Percentiles rank a stretch among this genome's conserved stretches.
Conservation (phyloP, 1,140 invertebrate genomes). For the Diachasma alloeum region DNA sequence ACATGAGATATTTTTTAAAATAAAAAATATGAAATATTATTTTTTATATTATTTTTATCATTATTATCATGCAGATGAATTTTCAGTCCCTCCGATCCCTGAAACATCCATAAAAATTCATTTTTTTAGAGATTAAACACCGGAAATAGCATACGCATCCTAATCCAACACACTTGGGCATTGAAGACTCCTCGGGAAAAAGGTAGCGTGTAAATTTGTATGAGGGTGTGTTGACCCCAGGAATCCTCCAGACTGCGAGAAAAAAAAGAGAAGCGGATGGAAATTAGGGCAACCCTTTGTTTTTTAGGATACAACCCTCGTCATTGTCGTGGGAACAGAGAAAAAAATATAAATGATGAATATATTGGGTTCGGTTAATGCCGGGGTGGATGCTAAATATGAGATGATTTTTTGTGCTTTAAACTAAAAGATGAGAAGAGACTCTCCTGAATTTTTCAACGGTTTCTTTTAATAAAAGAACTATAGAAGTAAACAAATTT, state of each 20-base stretch:
- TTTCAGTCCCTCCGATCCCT: neutral
- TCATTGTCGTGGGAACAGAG: slow-evolving; percentile 56
- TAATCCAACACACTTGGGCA: slow-evolving; percentile 25
- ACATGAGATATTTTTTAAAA: no score
- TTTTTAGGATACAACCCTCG: slow-evolving; percentile 46
- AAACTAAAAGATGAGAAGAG: neutral
- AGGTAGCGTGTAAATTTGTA: slow-evolving; percentile 25
- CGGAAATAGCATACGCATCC: slow-evolving; percentile 32
- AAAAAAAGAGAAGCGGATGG: slow-evolving; percentile 6
- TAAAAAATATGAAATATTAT: no score
- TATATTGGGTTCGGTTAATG: neutral
- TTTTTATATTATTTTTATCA: no score
- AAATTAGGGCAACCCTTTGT: slow-evolving; percentile 44
- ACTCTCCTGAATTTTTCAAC: no score
- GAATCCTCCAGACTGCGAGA: neutral
- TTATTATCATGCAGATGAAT: no score
- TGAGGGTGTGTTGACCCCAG: slow-evolving; percentile 15
- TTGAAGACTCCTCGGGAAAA: neutral
- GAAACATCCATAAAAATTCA: neutral
- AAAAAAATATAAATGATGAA: slow-evolving; percentile 7
- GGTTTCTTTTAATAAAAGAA: no score
- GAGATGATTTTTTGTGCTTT: neutral
- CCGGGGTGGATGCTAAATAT: neutral
- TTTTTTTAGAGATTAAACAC: slow-evolving; percentile 24
- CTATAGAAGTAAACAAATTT: no score